Evolutionary conservation across 2,888 invertebrate genomes (phyloP).

Genomic region (Noctua comes): DNA sequence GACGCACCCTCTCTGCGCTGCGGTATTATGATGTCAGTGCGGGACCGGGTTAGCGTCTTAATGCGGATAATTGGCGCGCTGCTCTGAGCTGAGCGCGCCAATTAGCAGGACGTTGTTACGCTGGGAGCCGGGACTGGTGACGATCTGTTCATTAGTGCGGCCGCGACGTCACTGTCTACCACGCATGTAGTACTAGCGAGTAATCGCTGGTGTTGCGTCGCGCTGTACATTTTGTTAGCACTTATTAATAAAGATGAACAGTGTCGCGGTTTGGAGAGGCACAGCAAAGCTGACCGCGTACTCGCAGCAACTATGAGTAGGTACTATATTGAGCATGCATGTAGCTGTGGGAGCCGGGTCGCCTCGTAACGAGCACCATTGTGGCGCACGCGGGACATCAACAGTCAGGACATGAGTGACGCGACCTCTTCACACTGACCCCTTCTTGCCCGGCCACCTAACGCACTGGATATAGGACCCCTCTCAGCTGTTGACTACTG

Average conservation of each 20-base stretch:
- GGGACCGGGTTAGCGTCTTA: constrained; percentile 3
- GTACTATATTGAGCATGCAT: neutral
- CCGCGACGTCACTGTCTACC: neutral
- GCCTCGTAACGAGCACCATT: constrained; percentile 68
- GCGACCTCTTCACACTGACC: neutral
- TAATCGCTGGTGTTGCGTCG: neutral
- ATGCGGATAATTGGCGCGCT: constrained; percentile 27
- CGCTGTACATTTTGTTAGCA: neutral
- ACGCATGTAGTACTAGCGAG: neutral
- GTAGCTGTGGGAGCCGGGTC: neutral
- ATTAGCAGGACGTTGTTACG: constrained; percentile 46
- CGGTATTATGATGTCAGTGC: constrained; percentile 11
- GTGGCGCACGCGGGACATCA: constrained; percentile 64
- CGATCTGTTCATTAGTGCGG: constrained; percentile 25
- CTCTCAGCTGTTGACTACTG: neutral
- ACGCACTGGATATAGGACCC: neutral
- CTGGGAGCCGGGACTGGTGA: constrained; percentile 16
- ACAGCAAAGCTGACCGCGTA: neutral
- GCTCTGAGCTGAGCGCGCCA: constrained; percentile 2
- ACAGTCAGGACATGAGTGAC: neutral
- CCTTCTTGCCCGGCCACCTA: neutral
- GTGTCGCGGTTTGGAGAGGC: neutral
- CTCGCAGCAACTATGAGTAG: neutral
- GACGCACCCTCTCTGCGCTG: neutral
- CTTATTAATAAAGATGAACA: neutral